These are phyloP conservation scores for Calliphora vicina DNA, from an alignment of 1,140 invertebrate species.

Conservation along the genomic window DNA sequence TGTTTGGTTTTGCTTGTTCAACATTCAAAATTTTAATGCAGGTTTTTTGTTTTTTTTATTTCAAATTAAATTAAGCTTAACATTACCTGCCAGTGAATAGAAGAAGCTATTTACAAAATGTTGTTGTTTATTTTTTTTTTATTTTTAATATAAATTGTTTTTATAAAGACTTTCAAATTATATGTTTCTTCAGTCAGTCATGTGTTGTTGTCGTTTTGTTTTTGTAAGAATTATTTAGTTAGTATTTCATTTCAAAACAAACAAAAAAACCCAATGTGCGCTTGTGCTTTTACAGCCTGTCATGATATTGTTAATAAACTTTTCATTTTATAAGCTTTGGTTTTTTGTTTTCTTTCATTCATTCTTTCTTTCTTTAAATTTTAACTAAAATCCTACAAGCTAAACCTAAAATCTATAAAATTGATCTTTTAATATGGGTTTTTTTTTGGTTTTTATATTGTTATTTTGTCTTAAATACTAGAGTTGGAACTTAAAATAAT, in stretches of 20 bases:
- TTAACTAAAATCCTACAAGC: conserved; percentile 10
- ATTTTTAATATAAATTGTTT: no score
- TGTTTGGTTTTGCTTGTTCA: neutral
- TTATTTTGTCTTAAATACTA: neutral
- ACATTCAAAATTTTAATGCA: neutral
- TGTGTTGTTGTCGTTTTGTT: neutral
- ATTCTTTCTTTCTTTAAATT: neutral
- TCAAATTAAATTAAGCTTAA: neutral
- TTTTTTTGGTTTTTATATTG: neutral
- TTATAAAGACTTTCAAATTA: neutral
- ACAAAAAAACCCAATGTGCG: neutral
- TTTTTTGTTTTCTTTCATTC: neutral
- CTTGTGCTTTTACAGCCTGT: neutral
- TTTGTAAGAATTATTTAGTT: no score
- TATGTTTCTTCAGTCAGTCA: neutral
- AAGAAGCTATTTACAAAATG: neutral
- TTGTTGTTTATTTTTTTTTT: neutral
- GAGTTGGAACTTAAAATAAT: neutral
- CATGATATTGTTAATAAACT: neutral
- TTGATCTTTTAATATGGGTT: neutral
- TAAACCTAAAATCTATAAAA: neutral
- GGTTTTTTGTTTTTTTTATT: neutral
- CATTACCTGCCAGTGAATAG: neutral
- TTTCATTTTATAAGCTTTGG: neutral
- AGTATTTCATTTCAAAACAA: no score